Evolutionary conservation across 2,797 vertebrate genomes (phyloP).

Genomic region (Valencia hispanica): DNA sequence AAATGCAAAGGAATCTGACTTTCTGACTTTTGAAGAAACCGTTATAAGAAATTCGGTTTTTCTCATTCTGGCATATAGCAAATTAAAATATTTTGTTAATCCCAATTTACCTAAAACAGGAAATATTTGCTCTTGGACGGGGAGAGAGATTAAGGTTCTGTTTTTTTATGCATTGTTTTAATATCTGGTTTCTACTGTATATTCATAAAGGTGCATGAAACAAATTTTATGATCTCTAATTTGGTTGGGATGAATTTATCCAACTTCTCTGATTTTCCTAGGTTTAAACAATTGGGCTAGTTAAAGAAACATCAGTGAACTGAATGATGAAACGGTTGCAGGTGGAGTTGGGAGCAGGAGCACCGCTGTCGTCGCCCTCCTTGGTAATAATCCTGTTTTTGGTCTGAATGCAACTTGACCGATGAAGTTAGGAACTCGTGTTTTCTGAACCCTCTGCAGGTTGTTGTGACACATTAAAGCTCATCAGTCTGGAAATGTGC

Average conservation of each 20-base stretch:
- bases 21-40: too few species aligned
- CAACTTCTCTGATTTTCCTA: neutral
- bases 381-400: too few species aligned
- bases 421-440: neutral
- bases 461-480: neutral
- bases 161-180: neutral
- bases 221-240: neutral
- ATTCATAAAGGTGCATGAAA: neutral
- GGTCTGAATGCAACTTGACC: neutral
- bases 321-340: neutral
- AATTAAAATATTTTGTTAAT: neutral
- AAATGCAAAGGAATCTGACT: too few species aligned
- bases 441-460: neutral
- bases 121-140: neutral
- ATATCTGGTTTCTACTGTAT: neutral
- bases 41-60: too few species aligned
- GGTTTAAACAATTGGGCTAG: neutral
- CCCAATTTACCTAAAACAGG: neutral
- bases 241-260: too few species aligned
- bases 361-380: neutral
- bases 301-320: neutral
- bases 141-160: neutral
- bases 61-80: neutral
- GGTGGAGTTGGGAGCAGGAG: neutral
- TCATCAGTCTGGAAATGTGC: slow-evolving; percentile 4